Evolutionary conservation across 2,888 invertebrate species (phyloP).

Genomic region (Hypena proboscidalis): DNA sequence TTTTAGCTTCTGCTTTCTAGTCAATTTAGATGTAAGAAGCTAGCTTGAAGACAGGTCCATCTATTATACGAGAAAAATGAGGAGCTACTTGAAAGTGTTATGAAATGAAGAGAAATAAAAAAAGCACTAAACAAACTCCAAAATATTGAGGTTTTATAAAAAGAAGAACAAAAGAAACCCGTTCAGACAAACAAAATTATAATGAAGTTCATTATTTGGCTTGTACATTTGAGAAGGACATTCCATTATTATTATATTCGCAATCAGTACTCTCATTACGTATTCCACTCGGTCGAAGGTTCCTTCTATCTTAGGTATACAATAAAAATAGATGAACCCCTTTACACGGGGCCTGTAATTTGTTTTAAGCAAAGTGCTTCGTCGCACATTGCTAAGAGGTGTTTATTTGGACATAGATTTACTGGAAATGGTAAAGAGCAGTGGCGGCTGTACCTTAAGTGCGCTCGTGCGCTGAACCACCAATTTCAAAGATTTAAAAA

Average conservation of each 20-base stretch:
- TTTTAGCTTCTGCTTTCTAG: no score
- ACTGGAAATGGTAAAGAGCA: constrained; percentile 26
- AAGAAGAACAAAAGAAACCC: no score
- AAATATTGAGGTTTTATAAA: no score
- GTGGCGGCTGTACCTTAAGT: no score
- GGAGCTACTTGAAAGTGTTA: no score
- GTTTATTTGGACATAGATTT: constrained; percentile 21
- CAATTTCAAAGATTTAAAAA: no score
- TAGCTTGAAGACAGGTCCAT: no score
- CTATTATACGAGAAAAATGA: no score
- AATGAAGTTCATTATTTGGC: constrained; percentile 25
- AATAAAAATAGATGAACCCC: constrained; percentile 64
- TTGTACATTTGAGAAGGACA: constrained; percentile 17
- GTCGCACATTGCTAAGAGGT: constrained; percentile 40
- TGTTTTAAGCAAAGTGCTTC: constrained; percentile 63
- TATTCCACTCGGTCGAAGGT: constrained; percentile 44
- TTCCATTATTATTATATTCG: constrained; percentile 38
- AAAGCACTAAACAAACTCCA: no score
- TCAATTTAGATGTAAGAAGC: no score
- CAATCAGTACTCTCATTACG: constrained; percentile 43
- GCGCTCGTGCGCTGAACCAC: no score
- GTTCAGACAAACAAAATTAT: constrained; percentile 17
- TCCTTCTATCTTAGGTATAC: constrained; percentile 42
- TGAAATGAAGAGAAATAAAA: no score
- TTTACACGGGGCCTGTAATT: constrained; percentile 57